phyloP scores from a whole-genome alignment of 2,888 invertebrate species.

The Athalia rosae region DNA sequence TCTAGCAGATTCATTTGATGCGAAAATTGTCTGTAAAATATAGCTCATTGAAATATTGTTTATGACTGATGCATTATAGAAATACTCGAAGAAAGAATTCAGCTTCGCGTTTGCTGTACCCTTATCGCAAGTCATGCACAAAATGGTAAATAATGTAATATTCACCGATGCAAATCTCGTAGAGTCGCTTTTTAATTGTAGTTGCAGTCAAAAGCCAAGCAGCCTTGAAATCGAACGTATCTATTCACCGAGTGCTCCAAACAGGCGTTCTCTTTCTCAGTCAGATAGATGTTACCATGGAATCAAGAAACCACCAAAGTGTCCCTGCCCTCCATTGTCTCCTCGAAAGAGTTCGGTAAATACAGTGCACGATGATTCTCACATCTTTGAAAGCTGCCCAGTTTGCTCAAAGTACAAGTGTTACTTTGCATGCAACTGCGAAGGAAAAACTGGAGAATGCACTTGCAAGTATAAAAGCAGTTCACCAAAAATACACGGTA shows the following conservation, averaged over 20 bases:
- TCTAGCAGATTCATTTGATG: neutral
- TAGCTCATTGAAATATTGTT: neutral
- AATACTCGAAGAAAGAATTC: conserved; percentile 42
- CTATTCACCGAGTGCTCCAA: conserved; percentile 36
- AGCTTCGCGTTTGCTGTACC: conserved; percentile 18
- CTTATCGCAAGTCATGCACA: conserved; percentile 37
- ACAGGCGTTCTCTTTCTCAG: conserved; percentile 49
- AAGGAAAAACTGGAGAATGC: conserved; percentile 23
- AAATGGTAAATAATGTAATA: conserved; percentile 44
- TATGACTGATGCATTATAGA: conserved; percentile 37
- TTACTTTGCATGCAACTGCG: conserved; percentile 59
- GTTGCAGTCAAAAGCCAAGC: conserved; percentile 42
- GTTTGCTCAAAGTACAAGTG: conserved; percentile 67
- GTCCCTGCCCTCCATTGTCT: conserved; percentile 44
- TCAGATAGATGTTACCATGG: conserved; percentile 56
- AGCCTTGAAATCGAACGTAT: conserved; percentile 38
- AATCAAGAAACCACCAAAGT: conserved; percentile 47
- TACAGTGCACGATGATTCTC: conserved; percentile 52
- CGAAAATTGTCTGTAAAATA: neutral
- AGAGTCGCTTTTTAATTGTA: conserved; percentile 1
- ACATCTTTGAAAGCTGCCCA: conserved; percentile 63
- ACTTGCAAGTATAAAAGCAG: conserved; percentile 41
- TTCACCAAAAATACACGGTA: conserved; percentile 47
- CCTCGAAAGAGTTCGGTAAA: conserved; percentile 47
- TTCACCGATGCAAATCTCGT: neutral